Evolutionary conservation across 2,113 vertebrate genomes (phyloP), one percentile per base, ranked within the genome.

Genomic region (Peromyscus leucopus): DNA sequence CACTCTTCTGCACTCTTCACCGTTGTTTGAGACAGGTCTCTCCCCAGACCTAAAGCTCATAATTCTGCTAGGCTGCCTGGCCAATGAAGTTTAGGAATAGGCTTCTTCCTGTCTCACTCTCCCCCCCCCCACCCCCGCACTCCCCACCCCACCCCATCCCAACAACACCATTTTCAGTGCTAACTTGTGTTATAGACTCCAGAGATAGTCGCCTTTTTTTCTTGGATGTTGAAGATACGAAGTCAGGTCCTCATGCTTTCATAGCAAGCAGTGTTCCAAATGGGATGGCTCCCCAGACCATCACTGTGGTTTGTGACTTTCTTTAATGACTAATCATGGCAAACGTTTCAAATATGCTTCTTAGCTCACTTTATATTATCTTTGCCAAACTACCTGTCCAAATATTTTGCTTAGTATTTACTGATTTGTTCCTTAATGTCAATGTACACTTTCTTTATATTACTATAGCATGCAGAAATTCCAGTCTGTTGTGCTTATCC

Each of bases 301-400:
- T 21, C 51, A 55, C 5, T 80, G 17, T 80, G 31, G 15, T 55
- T 16, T 48, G 28, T 5, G 2, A 10, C 21, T 93, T 90, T 90
- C 19, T 21, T 86, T 89, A 84, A 39, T 91, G 48, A 89, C 8
- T 48, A 71, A 82, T 67, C 9, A 28, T 42, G 31, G 17, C 4
- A 11, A 51, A 55, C 31, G 9, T 36, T 80, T 80, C 19, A 36
- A 36, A 36, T 55, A 57, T 36, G n/a, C 57, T 42, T 42, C n/a
- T 63, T 42, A 71, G 8, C 55, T 55, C 36, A 28, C 3, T 88
- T 67, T 89, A 19, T 71, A 48, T 12, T 3, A 17, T 78, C 42
- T 92, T 91, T 72, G 19, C 8, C 94, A 79, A 91, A 90, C 75
- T 80, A 33, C 57, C 17, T 83, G 82, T 88, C 79, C 36, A 76